Conservation (phyloP, 2,888 invertebrate species). For the Junonia oenone region DNA sequence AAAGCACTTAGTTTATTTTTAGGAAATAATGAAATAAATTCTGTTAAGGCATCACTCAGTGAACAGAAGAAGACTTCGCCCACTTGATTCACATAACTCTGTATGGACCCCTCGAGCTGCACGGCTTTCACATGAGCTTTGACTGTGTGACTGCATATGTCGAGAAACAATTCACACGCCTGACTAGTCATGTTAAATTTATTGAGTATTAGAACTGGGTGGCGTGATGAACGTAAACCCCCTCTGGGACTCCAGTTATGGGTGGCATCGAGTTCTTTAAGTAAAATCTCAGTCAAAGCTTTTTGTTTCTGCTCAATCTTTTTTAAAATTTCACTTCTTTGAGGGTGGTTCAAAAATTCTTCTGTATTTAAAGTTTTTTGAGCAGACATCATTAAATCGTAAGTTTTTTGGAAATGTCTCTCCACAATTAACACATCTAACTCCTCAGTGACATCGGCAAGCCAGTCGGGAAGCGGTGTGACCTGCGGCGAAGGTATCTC, state of each 20-base stretch:
- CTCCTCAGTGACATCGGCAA: conserved; percentile 94
- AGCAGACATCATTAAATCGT: conserved; percentile 84
- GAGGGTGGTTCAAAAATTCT: conserved; percentile 62
- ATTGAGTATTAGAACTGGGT: conserved; percentile 91
- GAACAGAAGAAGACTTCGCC: conserved; percentile 91
- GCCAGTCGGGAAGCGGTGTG: conserved; percentile 87
- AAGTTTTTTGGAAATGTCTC: conserved; percentile 96
- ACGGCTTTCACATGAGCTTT: conserved; percentile 90
- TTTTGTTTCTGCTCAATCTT: conserved; percentile 86
- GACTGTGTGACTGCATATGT: conserved; percentile 89
- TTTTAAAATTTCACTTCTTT: conserved; percentile 58
- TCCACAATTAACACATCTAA: conserved; percentile 96
- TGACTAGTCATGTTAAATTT: conserved; percentile 83
- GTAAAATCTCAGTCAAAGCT: conserved; percentile 90
- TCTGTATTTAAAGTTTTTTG: conserved; percentile 60
- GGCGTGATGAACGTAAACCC: conserved; percentile 89
- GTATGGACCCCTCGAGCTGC: conserved; percentile 88
- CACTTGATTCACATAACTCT: conserved; percentile 88
- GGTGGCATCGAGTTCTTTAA: conserved; percentile 92
- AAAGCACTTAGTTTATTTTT: conserved; percentile 83
- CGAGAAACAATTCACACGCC: conserved; percentile 90
- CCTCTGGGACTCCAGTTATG: conserved; percentile 95
- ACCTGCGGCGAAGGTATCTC: conserved; percentile 64
- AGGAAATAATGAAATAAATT: conserved; percentile 86
- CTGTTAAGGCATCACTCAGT: conserved; percentile 84